Base-by-base conservation (phyloP, 2,888 invertebrate genomes). In the Acronicta psi region DNA sequence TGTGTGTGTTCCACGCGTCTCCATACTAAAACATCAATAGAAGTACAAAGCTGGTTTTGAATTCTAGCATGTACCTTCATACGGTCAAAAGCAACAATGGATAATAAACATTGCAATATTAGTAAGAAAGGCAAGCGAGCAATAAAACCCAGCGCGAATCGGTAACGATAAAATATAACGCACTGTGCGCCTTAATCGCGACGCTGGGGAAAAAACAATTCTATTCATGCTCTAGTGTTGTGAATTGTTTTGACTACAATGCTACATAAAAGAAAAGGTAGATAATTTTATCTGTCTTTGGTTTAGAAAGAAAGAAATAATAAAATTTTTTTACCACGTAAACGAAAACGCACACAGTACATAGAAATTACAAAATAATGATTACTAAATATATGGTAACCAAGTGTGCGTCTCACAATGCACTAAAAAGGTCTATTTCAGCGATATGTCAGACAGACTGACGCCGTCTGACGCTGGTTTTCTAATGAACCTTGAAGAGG, bases 71-170 rank as follows among this genome's bases (percentile, higher is more conserved):
- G 9, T 61, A 18, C 47, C 17, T 18, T 38, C 44, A 44, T 52
- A 61, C 51, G 34, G 44, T 42, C 56, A n/a, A 13, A 61, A 47
- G 41, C 25, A 68, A 66, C 66, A 66, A 67, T 69, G 62, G 62
- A 62, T 38, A 46, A 57, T 67, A 67, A 67, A 67, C 80, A 79
- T 69, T 67, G 75, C 70, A 75, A 77, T 82, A 84, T 82, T 79
- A 75, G 77, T 54, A 54, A 69, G 76, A 78, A 84, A 81, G 58
- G 79, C 75, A 81, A 79, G 84, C 78, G 52, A 38, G 73, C 75
- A 79, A 80, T 83, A 83, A 82, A 83, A 82, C 68, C 72, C 80
- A 78, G 79, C 58, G 69, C 72, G 80, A 82, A 86, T 82, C 64
- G 73, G 76, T 76, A 73, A 75, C 75, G 73, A 82, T 80, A 79